Percentiles rank a stretch among this genome's conserved stretches.
Conservation (phyloP, 2,797 vertebrate species). For the Kryptolebias ocellatus region DNA sequence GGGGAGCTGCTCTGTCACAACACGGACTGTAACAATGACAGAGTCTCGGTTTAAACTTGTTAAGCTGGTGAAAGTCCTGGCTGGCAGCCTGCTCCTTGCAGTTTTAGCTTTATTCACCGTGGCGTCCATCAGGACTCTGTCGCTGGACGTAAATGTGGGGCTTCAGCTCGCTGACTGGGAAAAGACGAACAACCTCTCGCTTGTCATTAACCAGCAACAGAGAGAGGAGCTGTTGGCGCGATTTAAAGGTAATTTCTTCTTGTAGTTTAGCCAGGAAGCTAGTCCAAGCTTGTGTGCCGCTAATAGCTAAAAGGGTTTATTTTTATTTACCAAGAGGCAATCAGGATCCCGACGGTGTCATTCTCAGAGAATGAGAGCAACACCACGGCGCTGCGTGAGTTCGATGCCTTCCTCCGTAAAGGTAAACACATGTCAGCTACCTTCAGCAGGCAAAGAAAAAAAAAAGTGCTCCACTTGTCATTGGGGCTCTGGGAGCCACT, state of each 20-base stretch:
- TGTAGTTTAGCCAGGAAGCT: neutral
- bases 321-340: conserved; percentile 79
- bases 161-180: conserved; percentile 79
- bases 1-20: conserved; percentile 2
- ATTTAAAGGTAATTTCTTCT: conserved; percentile 82
- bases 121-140: conserved; percentile 71
- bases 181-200: conserved; percentile 58
- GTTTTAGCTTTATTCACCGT: conserved; percentile 47
- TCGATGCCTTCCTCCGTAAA: conserved; percentile 83
- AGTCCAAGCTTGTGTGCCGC: neutral
- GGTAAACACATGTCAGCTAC: conserved; percentile 69
- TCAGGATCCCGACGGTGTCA: conserved; percentile 92
- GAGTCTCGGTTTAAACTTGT: conserved; percentile 34
- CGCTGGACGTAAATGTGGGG: conserved; percentile 75
- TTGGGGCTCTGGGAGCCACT: no score
- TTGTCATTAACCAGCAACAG: conserved; percentile 63
- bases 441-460: neutral
- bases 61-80: conserved; percentile 47
- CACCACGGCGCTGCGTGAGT: conserved; percentile 85
- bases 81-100: conserved; percentile 30
- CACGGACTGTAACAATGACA: conserved; percentile 50
- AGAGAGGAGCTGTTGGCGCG: conserved; percentile 73
- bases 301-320: neutral
- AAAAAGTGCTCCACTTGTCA: no score
- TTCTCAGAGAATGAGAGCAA: conserved; percentile 79